Percentiles rank a stretch among this genome's conserved stretches.
Evolutionary conservation across 2,113 vertebrate genomes (phyloP).

Genomic region (Sialia sialis): DNA sequence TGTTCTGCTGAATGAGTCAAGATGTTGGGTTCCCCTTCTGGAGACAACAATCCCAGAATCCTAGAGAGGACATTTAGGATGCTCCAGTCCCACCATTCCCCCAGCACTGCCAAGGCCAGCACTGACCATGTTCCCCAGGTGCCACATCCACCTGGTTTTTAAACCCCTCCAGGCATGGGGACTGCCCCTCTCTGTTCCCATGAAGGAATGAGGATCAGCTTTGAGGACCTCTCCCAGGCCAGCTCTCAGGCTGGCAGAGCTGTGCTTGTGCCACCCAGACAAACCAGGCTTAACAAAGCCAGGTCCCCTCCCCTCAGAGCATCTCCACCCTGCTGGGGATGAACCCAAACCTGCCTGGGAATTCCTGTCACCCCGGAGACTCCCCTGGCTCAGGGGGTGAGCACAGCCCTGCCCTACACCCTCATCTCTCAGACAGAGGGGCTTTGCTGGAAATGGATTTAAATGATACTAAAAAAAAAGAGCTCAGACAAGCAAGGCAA

Average conservation of each 20-base stretch:
- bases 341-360: background rate
- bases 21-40: background rate
- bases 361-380: background rate
- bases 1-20: background rate
- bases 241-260: background rate
- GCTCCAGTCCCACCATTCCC: rapidly evolving
- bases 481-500: background rate
- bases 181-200: background rate
- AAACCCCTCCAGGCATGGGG: background rate
- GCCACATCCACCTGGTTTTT: background rate
- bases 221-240: background rate
- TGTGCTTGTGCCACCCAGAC: background rate
- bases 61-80: background rate
- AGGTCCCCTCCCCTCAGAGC: no score
- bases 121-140: background rate
- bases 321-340: background rate
- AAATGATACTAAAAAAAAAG: background rate
- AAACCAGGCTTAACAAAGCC: background rate
- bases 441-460: background rate
- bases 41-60: background rate
- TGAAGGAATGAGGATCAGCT: background rate
- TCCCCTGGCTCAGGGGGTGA: background rate
- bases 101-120: background rate
- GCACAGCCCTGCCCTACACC: background rate
- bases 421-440: background rate